Base-by-base conservation (phyloP, 30 jellyfish, hydroid and myxozoan genomes). In the Chrysaora quinquecirrha region DNA sequence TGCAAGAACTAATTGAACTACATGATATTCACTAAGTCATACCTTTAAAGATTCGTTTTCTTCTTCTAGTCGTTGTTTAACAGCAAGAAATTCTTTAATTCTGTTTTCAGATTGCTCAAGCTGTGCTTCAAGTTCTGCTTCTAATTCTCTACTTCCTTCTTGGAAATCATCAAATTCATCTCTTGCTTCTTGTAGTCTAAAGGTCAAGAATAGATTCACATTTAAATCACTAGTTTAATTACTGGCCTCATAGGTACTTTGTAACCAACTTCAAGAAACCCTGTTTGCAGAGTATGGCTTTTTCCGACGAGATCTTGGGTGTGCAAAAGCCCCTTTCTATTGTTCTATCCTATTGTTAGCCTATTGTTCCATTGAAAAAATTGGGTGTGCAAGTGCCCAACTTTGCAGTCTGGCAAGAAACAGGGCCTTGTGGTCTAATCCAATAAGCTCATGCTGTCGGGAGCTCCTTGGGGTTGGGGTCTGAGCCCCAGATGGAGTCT, bases 121-220 rank as follows among this genome's bases (percentile, higher is more conserved):
- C 38, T 95, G 99, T 47, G 99, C 97, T 56, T 95, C 99, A 1
- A 95, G 93, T 70, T 95, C 99, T 11, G 95, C 94, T 48, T 95
- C 99, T 18, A 95, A 38, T 48, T 95, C 97, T 78, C 99, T 76
- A 34, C 97, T 86, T n/a, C 99, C 99, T 71, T 95, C 99, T 67
- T 95, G 99, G 70, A 95, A 95, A 21, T 95, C 99, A 79, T 95
- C 99, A 79, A 83, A 95, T 76, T 95, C 99, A 63, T 95, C 99
- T 79, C 87, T 72, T 24, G 89, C 91, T 74, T 95, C 99, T 89
- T 87, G 97, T 34, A 95, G 68, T 49, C 99, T 95, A 30, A n/a
- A 63, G 43, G 48, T 4, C 27, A 63, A 12, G 9, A 7, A 61
- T 14, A 60, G n/a, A n/a, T 16, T 56, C 25, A 56, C 20, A 6